These are phyloP conservation scores for Aphelinus certus DNA, from an alignment of 1,140 invertebrate species.

Conservation along the genomic window DNA sequence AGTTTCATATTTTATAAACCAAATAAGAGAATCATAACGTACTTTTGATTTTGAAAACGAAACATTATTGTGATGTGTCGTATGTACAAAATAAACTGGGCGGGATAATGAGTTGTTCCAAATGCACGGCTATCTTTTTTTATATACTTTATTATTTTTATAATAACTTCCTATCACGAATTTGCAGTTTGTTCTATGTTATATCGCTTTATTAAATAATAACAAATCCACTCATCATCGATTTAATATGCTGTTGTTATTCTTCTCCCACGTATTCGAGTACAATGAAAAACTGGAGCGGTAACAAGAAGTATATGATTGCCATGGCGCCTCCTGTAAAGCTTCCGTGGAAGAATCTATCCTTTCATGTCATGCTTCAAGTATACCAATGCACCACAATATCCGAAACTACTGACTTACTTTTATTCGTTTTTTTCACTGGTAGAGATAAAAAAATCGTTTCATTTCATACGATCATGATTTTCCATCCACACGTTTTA, in stretches of 20 bases:
- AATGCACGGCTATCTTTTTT: no score
- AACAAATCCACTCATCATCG: slow-evolving; percentile 13
- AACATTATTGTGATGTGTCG: no score
- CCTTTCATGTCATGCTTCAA: slow-evolving; percentile 11
- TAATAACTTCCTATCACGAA: slow-evolving; percentile 6
- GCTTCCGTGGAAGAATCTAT: slow-evolving; percentile 5
- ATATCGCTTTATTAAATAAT: slow-evolving; percentile 22
- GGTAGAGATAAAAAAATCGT: no score
- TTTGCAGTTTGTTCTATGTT: neutral
- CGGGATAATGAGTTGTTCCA: no score
- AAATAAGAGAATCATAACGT: no score
- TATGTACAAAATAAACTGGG: no score
- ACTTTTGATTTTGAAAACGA: no score
- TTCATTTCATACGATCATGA: no score
- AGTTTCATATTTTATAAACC: no score
- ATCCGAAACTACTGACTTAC: neutral
- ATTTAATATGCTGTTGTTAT: neutral
- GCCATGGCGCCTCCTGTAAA: slow-evolving; percentile 3
- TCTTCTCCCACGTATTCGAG: slow-evolving; percentile 5
- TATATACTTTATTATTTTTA: slow-evolving; percentile 6
- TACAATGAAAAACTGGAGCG: slow-evolving; percentile 14
- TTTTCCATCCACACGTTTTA: no score
- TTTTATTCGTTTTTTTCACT: no score
- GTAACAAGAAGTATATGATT: slow-evolving; percentile 13
- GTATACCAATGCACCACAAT: slow-evolving; percentile 1